Percentiles rank a stretch among this genome's conserved stretches.
Conservation (phyloP, 37 sponge, comb jelly and placozoan species). For the Ianthella basta region DNA sequence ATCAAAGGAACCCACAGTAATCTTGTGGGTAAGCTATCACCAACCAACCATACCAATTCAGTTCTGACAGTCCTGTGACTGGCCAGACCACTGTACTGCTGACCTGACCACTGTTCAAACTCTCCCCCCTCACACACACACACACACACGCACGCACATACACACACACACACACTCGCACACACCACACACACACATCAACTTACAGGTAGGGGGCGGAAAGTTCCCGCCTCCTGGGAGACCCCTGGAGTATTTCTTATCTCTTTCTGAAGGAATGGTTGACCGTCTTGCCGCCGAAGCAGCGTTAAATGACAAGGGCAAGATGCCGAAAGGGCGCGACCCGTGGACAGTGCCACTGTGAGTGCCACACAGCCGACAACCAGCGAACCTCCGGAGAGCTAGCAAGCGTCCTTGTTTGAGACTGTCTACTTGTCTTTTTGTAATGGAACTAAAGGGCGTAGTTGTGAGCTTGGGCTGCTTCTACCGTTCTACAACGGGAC, state of each 20-base stretch:
- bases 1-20: no score
- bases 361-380: not conserved
- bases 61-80: no score
- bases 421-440: not conserved
- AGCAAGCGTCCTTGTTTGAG: not conserved
- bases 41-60: no score
- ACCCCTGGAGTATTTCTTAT: not conserved
- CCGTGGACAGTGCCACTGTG: not conserved
- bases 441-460: not conserved
- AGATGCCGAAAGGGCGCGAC: not conserved
- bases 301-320: not conserved
- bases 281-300: conserved; percentile 12
- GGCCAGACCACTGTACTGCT: no score
- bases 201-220: conserved; percentile 17
- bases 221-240: conserved; percentile 1
- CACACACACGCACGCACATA: not conserved
- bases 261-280: conserved; percentile 13
- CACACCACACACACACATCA: not conserved
- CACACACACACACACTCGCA: not conserved
- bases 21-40: no score
- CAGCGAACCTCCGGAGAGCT: not conserved
- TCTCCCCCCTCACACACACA: not conserved
- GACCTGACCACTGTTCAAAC: not conserved
- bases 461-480: no score
- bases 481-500: no score